A percentile compares a stretch with the other conserved stretches of the same genome.
Conservation (phyloP, 2,113 vertebrate species). For the Ophthalmolycus amberensis region DNA sequence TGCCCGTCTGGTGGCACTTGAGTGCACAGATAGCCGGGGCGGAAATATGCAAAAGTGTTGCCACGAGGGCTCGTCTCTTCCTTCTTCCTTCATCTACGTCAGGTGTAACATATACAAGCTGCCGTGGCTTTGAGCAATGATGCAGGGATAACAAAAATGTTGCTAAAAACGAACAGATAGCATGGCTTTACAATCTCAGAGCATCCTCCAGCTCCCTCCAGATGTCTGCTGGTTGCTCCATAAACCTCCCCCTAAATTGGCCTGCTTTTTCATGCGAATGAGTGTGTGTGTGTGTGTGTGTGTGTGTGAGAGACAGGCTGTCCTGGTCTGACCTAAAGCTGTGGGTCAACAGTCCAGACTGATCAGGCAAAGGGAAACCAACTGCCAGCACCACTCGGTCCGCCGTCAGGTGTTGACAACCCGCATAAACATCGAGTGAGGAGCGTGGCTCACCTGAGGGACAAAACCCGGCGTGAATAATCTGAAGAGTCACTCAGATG, state of each 20-base stretch:
- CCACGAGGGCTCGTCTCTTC: conserved; percentile 16
- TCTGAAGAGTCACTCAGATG: conserved; percentile 51
- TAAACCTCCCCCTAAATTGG: conserved; percentile 58
- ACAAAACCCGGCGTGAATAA: conserved; percentile 47
- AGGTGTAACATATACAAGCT: conserved; percentile 17
- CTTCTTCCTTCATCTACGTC: conserved; percentile 24
- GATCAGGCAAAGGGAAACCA: conserved; percentile 49
- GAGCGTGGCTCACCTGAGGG: conserved; percentile 57
- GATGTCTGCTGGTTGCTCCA: conserved; percentile 47
- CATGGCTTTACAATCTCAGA: not conserved
- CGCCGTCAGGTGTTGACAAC: conserved; percentile 73
- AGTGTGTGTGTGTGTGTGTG: conserved; percentile 6
- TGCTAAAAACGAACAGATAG: not conserved
- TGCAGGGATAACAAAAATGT: conserved; percentile 6
- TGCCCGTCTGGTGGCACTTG: conserved; percentile 18
- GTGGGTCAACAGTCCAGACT: conserved; percentile 54
- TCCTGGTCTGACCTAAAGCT: conserved; percentile 72
- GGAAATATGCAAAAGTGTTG: conserved; percentile 9
- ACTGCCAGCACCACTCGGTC: conserved; percentile 53
- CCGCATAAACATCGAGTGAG: conserved; percentile 69
- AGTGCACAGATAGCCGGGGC: conserved; percentile 22
- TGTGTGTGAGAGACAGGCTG: not conserved
- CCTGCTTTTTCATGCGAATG: conserved; percentile 36
- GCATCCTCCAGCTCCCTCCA: conserved; percentile 33
- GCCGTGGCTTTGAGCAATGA: conserved; percentile 13